Percentiles rank a stretch among this genome's conserved stretches.
Conservation (phyloP, 2,888 invertebrate genomes). For the Acleris laterana region DNA sequence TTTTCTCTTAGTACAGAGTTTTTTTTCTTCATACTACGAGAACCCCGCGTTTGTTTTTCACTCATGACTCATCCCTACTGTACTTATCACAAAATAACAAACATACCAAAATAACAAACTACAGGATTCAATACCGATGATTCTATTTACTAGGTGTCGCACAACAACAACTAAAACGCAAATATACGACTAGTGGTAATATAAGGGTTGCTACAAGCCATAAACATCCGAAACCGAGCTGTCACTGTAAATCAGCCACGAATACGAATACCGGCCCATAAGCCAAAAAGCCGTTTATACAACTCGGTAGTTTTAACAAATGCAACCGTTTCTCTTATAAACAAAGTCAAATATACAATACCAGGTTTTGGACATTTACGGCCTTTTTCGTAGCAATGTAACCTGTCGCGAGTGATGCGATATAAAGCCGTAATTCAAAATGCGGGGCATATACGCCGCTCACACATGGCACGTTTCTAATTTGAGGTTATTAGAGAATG, state of each 20-base stretch:
- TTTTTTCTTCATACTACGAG: no score
- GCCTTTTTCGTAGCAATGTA: neutral
- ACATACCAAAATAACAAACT: no score
- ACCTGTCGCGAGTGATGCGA: slow-evolving; percentile 17
- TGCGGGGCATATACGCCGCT: slow-evolving; percentile 1
- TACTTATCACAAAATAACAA: no score
- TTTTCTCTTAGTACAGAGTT: no score
- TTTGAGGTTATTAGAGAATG: slow-evolving; percentile 1
- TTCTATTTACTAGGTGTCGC: no score
- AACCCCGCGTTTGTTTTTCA: no score
- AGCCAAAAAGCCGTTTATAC: neutral
- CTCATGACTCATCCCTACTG: no score
- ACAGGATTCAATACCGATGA: no score
- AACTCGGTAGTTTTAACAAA: no score
- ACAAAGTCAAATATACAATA: no score
- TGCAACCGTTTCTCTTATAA: no score
- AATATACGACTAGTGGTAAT: slow-evolving; percentile 1
- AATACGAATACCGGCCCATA: neutral
- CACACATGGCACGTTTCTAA: neutral
- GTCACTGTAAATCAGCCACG: slow-evolving; percentile 13
- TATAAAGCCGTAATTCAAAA: slow-evolving; percentile 33
- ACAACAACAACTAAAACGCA: neutral
- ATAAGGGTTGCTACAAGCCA: slow-evolving; percentile 11
- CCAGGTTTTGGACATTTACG: no score
- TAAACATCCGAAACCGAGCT: slow-evolving; percentile 14